These are phyloP conservation scores for Falco peregrinus DNA, from an alignment of 2,797 vertebrate genomes.

Conservation along the genomic window DNA sequence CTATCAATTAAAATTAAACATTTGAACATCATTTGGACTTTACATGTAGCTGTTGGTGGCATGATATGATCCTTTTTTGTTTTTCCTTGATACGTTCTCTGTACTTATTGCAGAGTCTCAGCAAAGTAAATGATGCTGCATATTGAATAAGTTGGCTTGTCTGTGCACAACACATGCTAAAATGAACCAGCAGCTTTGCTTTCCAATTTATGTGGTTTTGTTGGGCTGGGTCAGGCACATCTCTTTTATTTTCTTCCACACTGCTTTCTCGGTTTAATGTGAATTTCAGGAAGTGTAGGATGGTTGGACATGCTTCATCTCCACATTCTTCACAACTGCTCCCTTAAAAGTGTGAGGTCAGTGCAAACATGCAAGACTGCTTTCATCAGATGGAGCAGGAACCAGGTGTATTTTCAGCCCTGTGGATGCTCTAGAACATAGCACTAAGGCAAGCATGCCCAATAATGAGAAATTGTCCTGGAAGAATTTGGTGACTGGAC, in stretches of 20 bases:
- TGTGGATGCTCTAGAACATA: background rate
- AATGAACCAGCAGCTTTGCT: background rate
- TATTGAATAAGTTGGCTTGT: background rate
- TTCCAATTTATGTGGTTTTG: background rate
- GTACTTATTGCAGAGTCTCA: background rate
- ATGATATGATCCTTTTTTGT: background rate
- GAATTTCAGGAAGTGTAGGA: background rate
- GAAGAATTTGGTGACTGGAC: background rate
- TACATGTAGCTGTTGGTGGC: background rate
- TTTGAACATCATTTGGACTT: background rate
- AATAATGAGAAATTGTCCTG: background rate
- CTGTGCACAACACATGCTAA: background rate
- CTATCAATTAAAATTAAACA: background rate
- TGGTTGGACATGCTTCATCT: background rate
- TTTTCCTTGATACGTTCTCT: background rate
- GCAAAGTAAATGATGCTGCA: background rate
- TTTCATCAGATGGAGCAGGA: background rate
- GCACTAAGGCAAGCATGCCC: background rate
- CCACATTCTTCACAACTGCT: background rate
- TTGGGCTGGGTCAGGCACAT: accelerated
- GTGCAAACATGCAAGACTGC: background rate
- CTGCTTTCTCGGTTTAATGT: background rate
- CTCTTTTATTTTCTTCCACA: background rate
- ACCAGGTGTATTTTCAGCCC: background rate
- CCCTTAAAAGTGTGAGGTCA: background rate